Evolutionary conservation across 2,797 vertebrate genomes (phyloP), one percentile per base, ranked within the genome.

Genomic region (Echeneis naucrates): DNA sequence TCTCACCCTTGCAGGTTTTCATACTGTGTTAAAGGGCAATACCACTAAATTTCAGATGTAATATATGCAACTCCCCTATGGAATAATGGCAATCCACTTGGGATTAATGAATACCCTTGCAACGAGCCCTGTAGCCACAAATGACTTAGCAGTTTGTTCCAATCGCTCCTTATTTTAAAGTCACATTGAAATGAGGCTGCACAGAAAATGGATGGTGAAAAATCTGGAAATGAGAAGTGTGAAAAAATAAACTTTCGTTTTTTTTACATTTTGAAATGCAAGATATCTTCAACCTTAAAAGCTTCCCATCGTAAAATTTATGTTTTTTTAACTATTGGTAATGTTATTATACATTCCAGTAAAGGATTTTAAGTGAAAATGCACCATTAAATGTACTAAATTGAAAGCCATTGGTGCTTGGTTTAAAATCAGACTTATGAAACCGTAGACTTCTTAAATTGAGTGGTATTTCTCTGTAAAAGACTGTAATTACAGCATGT

Each of bases 11-110:
- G 44, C 62, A 37, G 47, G 68, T 73, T 78, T 70, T 62, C 27
- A 51, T 51, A 62, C 32, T 52, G 47, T 81, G 76, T 90, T 85
- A 84, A 81, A 88, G 72, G 72, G 78, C 61, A 83, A 87, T 81
- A 75, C 77, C 85, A 72, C 82, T 81, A 78, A 79, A 85, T 88
- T 87, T 79, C 45, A 78, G 60, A 84, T 72, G 50, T 74, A 82
- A 90, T 74, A 57, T 83, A 80, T 84, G 38, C 42, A 10, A 48
- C 47, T 81, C 56, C 74, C 62, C 58, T 68, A 65, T 77, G 53
- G 59, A 81, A 62, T 80, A 50, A 78, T 76, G 75, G 48, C 23
- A 55, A 55, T 54, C 65, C 60, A 38, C 77, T 73, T 23, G 66
- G 62, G 45, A 65, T 67, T 77, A 73, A 82, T 84, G 72, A 68